phyloP scores from a whole-genome alignment of 2,888 invertebrate genomes.

The Pammene fasciana region DNA sequence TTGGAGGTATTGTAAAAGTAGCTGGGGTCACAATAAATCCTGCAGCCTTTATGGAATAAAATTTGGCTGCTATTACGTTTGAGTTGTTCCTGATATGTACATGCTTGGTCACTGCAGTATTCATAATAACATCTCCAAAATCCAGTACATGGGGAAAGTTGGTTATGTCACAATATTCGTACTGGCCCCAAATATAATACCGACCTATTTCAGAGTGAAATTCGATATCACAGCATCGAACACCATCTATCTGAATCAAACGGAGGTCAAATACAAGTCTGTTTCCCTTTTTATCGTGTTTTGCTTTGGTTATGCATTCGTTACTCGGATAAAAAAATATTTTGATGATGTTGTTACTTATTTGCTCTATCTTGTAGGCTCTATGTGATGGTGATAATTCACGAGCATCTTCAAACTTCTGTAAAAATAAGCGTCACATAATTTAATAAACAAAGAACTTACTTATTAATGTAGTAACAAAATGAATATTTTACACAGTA shows the following conservation, averaged over 20 bases:
- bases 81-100: slow-evolving; percentile 76
- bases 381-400: slow-evolving; percentile 75
- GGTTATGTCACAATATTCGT: slow-evolving; percentile 74
- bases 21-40: slow-evolving; percentile 71
- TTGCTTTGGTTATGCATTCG: slow-evolving; percentile 71
- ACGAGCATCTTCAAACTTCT: slow-evolving; percentile 74
- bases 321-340: slow-evolving; percentile 68
- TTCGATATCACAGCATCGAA: slow-evolving; percentile 68
- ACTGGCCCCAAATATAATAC: slow-evolving; percentile 83
- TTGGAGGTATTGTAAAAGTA: slow-evolving; percentile 65
- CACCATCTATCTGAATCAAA: slow-evolving; percentile 67
- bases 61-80: slow-evolving; percentile 62
- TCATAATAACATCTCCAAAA: slow-evolving; percentile 72
- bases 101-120: slow-evolving; percentile 62
- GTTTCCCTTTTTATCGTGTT: slow-evolving; percentile 58
- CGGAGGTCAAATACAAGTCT: slow-evolving; percentile 73
- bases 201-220: slow-evolving; percentile 75
- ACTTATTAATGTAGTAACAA: not conserved
- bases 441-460: not conserved
- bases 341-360: slow-evolving; percentile 57
- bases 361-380: slow-evolving; percentile 60
- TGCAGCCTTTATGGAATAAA: slow-evolving; percentile 66
- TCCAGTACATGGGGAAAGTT: slow-evolving; percentile 75
- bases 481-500: not conserved
- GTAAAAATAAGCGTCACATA: slow-evolving; percentile 39